Evolutionary conservation across 2,888 invertebrate species (phyloP).

Genomic region (Lepidonotus clava): DNA sequence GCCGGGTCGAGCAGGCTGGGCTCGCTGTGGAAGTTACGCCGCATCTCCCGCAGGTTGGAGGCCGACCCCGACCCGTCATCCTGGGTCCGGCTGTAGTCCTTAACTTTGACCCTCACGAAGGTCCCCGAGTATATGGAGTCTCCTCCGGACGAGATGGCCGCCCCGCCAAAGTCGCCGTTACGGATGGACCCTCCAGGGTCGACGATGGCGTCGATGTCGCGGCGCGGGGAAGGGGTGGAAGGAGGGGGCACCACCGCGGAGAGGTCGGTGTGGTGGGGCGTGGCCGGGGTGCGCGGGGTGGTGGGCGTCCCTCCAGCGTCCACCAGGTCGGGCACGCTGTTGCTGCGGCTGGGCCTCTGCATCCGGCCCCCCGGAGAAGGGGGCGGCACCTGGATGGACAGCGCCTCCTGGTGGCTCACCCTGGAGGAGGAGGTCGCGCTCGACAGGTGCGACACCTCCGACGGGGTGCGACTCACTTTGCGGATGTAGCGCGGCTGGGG

Average conservation of each 20-base stretch:
- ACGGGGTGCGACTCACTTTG: slow-evolving; percentile 14
- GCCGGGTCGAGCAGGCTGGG: slow-evolving; percentile 41
- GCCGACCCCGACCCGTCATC: not conserved
- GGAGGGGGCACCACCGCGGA: not conserved
- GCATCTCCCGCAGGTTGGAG: not conserved
- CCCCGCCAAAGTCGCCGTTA: no score
- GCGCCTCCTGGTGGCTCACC: not conserved
- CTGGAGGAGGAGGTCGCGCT: not conserved
- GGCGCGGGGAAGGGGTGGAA: not conserved
- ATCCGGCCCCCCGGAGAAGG: not conserved
- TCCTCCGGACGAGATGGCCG: no score
- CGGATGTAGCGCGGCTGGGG: not conserved
- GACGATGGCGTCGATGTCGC: not conserved
- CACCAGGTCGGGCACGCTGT: slow-evolving; percentile 43
- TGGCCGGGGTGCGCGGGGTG: not conserved
- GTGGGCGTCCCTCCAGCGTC: not conserved
- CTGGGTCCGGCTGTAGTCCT: not conserved
- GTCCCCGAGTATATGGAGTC: slow-evolving; percentile 22
- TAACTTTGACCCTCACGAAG: slow-evolving; percentile 16
- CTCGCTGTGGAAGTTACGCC: slow-evolving; percentile 51
- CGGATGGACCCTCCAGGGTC: not conserved
- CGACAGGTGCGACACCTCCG: not conserved
- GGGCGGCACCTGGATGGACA: not conserved
- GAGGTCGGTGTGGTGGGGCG: not conserved
- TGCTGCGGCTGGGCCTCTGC: slow-evolving; percentile 35